Base-by-base conservation (phyloP, 2,797 vertebrate species). In the Acomys russatus region DNA sequence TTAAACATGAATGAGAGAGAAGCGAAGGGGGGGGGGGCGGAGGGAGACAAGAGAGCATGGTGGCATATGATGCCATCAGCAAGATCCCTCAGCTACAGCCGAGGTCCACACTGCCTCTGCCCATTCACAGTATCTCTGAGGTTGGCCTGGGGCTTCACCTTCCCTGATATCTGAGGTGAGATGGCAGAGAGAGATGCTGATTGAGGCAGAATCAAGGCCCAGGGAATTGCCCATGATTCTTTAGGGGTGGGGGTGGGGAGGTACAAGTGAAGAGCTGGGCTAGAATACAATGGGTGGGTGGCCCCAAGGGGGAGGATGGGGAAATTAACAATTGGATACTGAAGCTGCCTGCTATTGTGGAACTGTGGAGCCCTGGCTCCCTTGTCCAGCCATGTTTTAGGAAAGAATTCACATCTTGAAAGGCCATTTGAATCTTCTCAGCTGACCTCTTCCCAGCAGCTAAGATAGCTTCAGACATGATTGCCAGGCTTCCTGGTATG, bases 61-160 rank as follows among this genome's bases (percentile, higher is more conserved):
- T 15, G 28, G n/a, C 25, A 6, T 2, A 3, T 0, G 6, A 3
- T 8, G 14, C 3, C 56, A 54, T 0, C 18, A 2, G 23, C 3
- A 2, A 56, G 78, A 56, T 1, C 78, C 7, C 23, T 49, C 6
- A 59, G 85, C 70, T 66, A n/a, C 28, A 35, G 10, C n/a, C 25
- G 64, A 38, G 49, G 25, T 61, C 76, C 44, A 15, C 1, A 18
- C 23, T 5, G 20, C 44, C 38, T 28, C 88, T 11, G 4, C 15
- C 71, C 9, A 20, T 77, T 74, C 76, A 63, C 17, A 51, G 63
- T 80, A 91, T 8, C 11, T 80, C 91, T 28, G 49, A 56, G 20
- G 44, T 49, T 35, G 18, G 73, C n/a, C 70, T 33, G 4, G 35
- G 49, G n/a, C 66, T 68, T 68, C 0, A 14, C 28, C 9, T 0